Percentiles rank a stretch among this genome's conserved stretches.
phyloP scores from a whole-genome alignment of 2,797 vertebrate genomes.

The Hybognathus amarus region DNA sequence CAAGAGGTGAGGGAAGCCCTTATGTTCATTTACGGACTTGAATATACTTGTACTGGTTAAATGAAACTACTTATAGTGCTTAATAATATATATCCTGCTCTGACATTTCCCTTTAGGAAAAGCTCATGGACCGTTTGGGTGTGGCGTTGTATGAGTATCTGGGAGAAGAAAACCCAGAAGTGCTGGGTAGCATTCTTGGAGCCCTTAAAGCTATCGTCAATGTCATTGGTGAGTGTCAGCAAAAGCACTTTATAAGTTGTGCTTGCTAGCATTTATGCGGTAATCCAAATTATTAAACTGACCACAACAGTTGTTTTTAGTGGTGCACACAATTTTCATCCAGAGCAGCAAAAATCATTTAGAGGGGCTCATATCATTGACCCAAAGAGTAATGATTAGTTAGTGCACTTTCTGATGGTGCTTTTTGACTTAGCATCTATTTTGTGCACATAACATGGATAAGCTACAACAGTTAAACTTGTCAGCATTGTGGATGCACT shows the following conservation, averaged over 20 bases:
- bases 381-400: neutral
- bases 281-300: neutral
- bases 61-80: neutral
- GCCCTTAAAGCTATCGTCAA: constrained; percentile 99
- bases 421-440: neutral
- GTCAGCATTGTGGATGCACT: neutral
- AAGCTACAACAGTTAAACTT: neutral
- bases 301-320: neutral
- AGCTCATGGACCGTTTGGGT: constrained; percentile 98
- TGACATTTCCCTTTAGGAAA: constrained; percentile 82
- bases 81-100: neutral
- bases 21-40: neutral
- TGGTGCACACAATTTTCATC: neutral
- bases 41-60: neutral
- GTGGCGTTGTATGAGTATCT: constrained; percentile 98
- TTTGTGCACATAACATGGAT: too few species aligned
- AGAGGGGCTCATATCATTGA: neutral
- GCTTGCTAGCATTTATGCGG: neutral
- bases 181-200: constrained; percentile 97
- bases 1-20: constrained; percentile 84
- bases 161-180: constrained; percentile 98
- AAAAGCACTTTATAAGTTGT: neutral
- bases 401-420: too few species aligned
- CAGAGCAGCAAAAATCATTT: neutral
- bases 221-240: constrained; percentile 90